Conservation (phyloP, 2,888 invertebrate species). For the Drosophila nr. medialis region DNA sequence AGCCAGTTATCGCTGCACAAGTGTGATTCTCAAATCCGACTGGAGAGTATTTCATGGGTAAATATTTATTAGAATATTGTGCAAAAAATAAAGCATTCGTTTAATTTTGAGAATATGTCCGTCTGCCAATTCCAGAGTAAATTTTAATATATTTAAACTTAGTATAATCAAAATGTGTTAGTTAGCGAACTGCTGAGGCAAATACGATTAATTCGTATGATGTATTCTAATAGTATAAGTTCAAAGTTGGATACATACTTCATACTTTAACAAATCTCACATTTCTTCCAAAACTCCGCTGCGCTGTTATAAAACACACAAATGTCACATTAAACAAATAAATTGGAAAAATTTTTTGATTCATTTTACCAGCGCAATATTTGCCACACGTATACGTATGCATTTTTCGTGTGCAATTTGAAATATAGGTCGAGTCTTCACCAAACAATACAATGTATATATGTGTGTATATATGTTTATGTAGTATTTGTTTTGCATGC, state of each 20-base stretch:
- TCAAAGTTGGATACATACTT: background rate
- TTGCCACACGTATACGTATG: slow-evolving; percentile 14
- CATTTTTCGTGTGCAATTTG: slow-evolving; percentile 29
- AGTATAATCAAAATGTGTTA: too few species aligned
- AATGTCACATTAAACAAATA: background rate
- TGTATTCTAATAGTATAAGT: background rate
- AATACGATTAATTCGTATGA: background rate
- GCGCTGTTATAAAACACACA: background rate
- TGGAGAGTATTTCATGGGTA: background rate
- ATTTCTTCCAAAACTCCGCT: background rate
- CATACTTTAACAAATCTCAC: background rate
- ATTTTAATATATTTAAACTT: too few species aligned
- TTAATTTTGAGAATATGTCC: background rate
- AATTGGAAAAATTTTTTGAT: background rate
- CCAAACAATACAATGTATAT: slow-evolving; percentile 33
- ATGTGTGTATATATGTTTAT: background rate
- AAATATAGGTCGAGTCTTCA: slow-evolving; percentile 48
- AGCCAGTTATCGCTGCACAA: slow-evolving; percentile 2
- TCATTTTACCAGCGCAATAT: slow-evolving; percentile 30
- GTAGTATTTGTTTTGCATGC: background rate
- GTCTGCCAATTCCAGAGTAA: too few species aligned
- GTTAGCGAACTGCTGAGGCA: background rate
- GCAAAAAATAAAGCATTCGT: background rate
- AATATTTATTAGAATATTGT: background rate
- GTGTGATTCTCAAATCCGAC: background rate